Base-by-base conservation (phyloP, 92 coral and sea anemone species). In the Muricea muricata region DNA sequence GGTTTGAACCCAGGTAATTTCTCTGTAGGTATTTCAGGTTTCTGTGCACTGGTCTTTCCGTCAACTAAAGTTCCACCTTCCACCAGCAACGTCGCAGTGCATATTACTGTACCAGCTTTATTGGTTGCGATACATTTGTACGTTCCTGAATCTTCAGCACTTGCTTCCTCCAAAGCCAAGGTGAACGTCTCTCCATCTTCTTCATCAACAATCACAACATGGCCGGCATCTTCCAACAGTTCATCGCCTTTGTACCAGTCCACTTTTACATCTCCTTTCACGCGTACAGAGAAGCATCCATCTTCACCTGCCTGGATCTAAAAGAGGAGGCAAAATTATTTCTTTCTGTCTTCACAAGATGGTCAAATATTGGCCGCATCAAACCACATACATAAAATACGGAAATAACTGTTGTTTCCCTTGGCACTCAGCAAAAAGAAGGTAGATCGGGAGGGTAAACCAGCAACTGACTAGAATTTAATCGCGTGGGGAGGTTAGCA, bases 61-160 rank as follows among this genome's bases (percentile, higher is more conserved):
- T 65, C 26, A 52, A 52, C 48, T 32, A 33, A 21, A 21, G 29
- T 13, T 5, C 39, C 48, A 17, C 48, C 76, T 57, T 25, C 89
- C 1, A 97, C 93, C 77, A 88, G 92, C 79, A 97, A 33, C 6
- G 86, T 60, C 14, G 92, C 98, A 14, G 87, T 75, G 6, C 94
- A 86, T 68, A 88, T 89, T 18, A 89, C 94, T 37, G 73, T 86
- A 33, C 97, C 97, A 70, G 91, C 92, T 29, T 92, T 89, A 65
- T 93, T 97, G 1, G 79, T 71, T 45, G 98, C 94, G 54, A 83
- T 92, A 32, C 99, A 97, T 39, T 87, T 89, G 80, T 93, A 97
- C 65, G 86, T 40, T 52, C 98, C 99, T 42, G 94, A 83, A 80
- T 97, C 99, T 37, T 97, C 94, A 17, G 81, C 91, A 46, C 76